These are phyloP conservation scores for Protula sp. DNA, from an alignment of 2,888 invertebrate genomes.

Conservation along the genomic window DNA sequence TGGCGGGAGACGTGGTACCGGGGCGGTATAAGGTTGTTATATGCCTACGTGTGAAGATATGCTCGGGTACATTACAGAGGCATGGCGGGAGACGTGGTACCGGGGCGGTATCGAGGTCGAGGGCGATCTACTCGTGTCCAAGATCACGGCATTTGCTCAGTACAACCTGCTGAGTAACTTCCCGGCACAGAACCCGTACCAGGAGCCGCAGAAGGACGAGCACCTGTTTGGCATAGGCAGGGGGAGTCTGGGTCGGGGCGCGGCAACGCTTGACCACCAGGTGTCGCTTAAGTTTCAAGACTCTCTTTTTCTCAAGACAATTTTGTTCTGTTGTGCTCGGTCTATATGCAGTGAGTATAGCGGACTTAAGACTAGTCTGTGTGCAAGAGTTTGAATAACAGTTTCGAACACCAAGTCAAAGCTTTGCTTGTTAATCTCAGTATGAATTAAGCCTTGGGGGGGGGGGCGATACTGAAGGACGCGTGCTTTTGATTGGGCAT, in stretches of 20 bases:
- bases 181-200: constrained; percentile 26
- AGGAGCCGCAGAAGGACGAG: constrained; percentile 20
- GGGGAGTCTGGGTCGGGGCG: constrained; percentile 21
- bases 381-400: too few species aligned
- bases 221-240: constrained; percentile 20
- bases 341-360: too few species aligned
- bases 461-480: too few species aligned
- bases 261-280: constrained; percentile 23
- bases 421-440: too few species aligned
- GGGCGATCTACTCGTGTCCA: constrained; percentile 24
- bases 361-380: too few species aligned
- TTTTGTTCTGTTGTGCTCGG: background rate
- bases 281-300: too few species aligned
- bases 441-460: too few species aligned
- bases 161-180: constrained; percentile 39
- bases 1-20: constrained; percentile 27
- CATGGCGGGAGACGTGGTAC: constrained; percentile 27
- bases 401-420: too few species aligned
- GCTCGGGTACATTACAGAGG: constrained; percentile 5
- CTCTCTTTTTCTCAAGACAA: background rate
- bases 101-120: constrained; percentile 23
- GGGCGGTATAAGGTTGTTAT: constrained; percentile 24
- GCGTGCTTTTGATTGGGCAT: too few species aligned
- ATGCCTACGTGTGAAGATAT: too few species aligned
- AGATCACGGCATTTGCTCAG: constrained; percentile 25